Evolutionary conservation across 2,113 vertebrate species (phyloP), one percentile per base, ranked within the genome.

Genomic region (Leucoraja erinaceus): DNA sequence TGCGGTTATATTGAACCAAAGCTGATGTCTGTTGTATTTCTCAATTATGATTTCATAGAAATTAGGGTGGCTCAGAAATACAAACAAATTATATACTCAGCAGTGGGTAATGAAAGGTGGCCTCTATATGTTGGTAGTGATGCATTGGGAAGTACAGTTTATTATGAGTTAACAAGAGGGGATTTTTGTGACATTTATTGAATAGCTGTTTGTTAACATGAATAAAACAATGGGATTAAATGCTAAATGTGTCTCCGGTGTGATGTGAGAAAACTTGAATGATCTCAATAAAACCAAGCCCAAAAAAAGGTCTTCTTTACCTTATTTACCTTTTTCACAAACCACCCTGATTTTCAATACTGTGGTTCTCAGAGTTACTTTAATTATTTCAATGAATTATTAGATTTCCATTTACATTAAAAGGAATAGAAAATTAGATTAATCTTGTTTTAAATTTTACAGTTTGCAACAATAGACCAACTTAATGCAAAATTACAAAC

Each of bases 21-120:
- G n/a, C 63, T n/a, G 2, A 74, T 72, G 68, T 91, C 22, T 91
- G 90, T 54, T 91, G 47, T 28, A 74, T 74, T 91, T 54, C 68
- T 91, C 90, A 91, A 68, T 91, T 72, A 63, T 91, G 22, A 72
- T 72, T 91, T 91, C 68, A 74, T 10, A 74, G 38, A 22, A 91
- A 74, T 25, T 72, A 54, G 38, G 90, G 22, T 25, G 68, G 0
- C 68, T 91, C 66, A 74, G 38, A 72, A 91, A 72, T 68, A 72
- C 18, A 91, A 91, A 91, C 33, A 72, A 74, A 68, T 90, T 47
- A 20, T 5, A 54, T 5, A 63, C 33, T 25, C 38, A 38, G 90
- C 66, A 11, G n/a, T 91, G 70, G n/a, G 47, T 22, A 63, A 25
- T 91, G 68, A 38, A 91, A 54, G 20, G 90, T 28, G 54, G 47